Percentiles rank a stretch among this genome's conserved stretches.
These are phyloP conservation scores for Ailurus styani DNA, from an alignment of 2,113 vertebrate genomes.

Conservation along the genomic window DNA sequence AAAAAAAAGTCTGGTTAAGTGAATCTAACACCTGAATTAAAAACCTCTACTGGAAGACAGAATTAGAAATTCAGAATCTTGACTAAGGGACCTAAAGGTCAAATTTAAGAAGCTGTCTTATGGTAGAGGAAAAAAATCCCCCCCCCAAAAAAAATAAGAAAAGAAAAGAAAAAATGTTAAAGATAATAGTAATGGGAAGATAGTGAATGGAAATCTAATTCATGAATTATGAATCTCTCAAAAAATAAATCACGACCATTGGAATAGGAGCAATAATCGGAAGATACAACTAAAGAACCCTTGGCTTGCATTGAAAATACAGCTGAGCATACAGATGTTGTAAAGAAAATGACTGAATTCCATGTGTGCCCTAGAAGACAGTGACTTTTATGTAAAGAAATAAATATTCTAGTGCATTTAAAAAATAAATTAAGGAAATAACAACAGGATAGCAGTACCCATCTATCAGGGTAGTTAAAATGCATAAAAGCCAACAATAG, in stretches of 20 bases:
- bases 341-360: background rate
- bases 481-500: background rate
- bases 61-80: slow-evolving; percentile 13
- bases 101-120: background rate
- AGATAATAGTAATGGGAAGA: background rate
- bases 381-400: background rate
- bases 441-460: background rate
- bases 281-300: background rate
- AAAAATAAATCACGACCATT: slow-evolving; percentile 6
- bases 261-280: background rate
- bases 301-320: background rate
- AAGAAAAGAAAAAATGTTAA: background rate
- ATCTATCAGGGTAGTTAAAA: background rate
- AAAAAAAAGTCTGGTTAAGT: background rate
- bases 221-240: background rate
- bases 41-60: background rate
- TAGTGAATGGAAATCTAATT: background rate
- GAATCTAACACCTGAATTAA: background rate
- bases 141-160: background rate
- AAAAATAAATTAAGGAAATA: background rate
- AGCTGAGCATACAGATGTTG: background rate
- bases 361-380: background rate
- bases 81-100: background rate
- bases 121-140: background rate
- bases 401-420: background rate